phyloP scores from a whole-genome alignment of 2,113 vertebrate species.

The Nymphicus hollandicus region DNA sequence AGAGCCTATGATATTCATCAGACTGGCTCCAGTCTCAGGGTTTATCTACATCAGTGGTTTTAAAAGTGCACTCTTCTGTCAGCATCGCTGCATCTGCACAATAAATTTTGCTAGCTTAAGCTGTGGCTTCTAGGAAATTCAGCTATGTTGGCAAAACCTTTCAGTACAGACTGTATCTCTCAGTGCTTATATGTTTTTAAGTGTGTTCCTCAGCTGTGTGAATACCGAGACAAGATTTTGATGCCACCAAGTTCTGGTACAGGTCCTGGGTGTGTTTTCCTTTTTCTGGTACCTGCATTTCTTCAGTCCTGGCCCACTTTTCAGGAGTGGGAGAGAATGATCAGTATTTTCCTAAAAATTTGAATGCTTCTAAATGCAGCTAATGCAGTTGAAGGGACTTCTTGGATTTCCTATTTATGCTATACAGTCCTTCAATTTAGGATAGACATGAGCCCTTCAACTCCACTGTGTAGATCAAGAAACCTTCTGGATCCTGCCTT shows the following conservation, averaged over 20 bases:
- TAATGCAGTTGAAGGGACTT: not conserved
- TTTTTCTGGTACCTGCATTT: not conserved
- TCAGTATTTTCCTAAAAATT: not conserved
- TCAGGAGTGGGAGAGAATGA: not conserved
- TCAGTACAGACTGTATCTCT: not conserved
- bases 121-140: conserved; percentile 36
- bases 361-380: not conserved
- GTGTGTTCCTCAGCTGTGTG: not conserved
- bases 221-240: not conserved
- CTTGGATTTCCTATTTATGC: not conserved
- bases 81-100: conserved; percentile 31
- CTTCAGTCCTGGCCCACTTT: not conserved
- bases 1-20: conserved; percentile 51
- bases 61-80: conserved; percentile 44
- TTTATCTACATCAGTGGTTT: conserved; percentile 60
- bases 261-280: not conserved
- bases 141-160: not conserved
- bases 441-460: not conserved
- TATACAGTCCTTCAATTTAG: not conserved
- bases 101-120: conserved; percentile 55
- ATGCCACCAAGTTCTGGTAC: not conserved
- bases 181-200: not conserved
- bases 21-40: conserved; percentile 33
- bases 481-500: not conserved
- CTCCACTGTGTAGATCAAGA: not conserved